Evolutionary conservation across 2,888 invertebrate species (phyloP).

Genomic region (Empis stercorea): DNA sequence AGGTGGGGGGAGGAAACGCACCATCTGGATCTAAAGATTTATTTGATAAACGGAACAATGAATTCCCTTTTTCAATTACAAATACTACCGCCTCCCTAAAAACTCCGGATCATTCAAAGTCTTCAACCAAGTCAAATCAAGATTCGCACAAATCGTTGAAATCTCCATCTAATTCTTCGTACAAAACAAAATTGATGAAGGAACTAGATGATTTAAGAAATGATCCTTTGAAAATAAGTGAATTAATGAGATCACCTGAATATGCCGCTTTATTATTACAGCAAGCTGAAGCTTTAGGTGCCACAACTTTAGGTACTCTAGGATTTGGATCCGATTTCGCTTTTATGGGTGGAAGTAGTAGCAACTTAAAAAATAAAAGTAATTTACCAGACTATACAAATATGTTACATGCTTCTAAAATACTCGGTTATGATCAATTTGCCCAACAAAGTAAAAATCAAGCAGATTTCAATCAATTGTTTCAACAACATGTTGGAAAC

Average conservation of each 20-base stretch:
- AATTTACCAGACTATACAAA: constrained; percentile 31
- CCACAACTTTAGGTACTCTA: constrained; percentile 31
- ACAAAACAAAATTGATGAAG: constrained; percentile 35
- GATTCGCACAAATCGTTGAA: constrained; percentile 10
- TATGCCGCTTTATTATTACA: constrained; percentile 34
- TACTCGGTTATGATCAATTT: constrained; percentile 34
- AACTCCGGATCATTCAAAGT: constrained; percentile 24
- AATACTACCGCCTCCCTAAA: constrained; percentile 15
- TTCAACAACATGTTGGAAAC: constrained; percentile 15
- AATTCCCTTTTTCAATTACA: background rate
- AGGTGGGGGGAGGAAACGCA: constrained; percentile 25
- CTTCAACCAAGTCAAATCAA: constrained; percentile 23
- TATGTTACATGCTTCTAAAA: constrained; percentile 31
- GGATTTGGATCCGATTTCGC: constrained; percentile 33
- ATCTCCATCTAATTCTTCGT: constrained; percentile 25
- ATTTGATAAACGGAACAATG: background rate
- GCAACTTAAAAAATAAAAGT: constrained; percentile 15
- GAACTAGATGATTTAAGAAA: constrained; percentile 34
- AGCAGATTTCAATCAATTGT: constrained; percentile 21
- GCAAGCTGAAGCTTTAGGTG: constrained; percentile 34
- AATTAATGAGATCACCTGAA: constrained; percentile 34
- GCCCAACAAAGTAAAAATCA: constrained; percentile 31
- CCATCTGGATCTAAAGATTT: too few relatives aligned
- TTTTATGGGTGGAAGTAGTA: constrained; percentile 20
- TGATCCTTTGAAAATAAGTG: constrained; percentile 35